Base-by-base conservation (phyloP, 1,140 invertebrate genomes). In the Gonioctena quinquepunctata region DNA sequence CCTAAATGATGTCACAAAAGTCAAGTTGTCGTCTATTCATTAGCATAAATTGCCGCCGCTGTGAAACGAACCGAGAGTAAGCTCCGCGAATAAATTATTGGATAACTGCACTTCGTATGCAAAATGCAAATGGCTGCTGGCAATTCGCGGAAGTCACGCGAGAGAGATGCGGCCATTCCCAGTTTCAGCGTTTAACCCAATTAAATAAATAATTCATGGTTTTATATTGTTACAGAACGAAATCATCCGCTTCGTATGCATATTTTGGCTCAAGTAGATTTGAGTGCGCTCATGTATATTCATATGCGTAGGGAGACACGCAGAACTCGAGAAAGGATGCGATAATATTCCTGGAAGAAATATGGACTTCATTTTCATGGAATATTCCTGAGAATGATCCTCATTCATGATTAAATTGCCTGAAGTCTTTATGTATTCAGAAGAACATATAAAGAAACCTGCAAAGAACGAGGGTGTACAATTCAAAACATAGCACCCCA, bases 181-280 rank as follows among this genome's bases (percentile, higher is more conserved):
- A 54, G 64, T 54, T 66, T 54, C 3, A 66, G 16, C 64, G 64
- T 27, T 66, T 66, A 66, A 66, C 64, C 64, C 52, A 66, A 66
- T 66, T 66, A 66, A 56, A 66, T 66, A 66, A 66, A 66, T 66
- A 66, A 66, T 66, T 66, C 64, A 66, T 66, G 42, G 23, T 57
- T 66, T 54, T 27, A 56, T 33, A 54, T 27, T 28, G 21, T 42
- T 42, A 42, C 33, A 4, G 5, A n/a, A n/a, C 33, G 33, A 42
- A 42, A 42, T 42, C 16, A n/a, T 42, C 16, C 33, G 33, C 33
- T 42, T 42, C 33, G 33, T 42, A 42, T 42, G 33, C 33, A 42
- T 42, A 42, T 42, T 42, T 42, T n/a, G 33, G 11, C 33, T 42
- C 16, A n/a, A n/a, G 33, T 42, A 11, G 33, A 42, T 11, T 3